Base-by-base conservation (phyloP, 1,140 invertebrate genomes). In the Aphelinus atriplicis region DNA sequence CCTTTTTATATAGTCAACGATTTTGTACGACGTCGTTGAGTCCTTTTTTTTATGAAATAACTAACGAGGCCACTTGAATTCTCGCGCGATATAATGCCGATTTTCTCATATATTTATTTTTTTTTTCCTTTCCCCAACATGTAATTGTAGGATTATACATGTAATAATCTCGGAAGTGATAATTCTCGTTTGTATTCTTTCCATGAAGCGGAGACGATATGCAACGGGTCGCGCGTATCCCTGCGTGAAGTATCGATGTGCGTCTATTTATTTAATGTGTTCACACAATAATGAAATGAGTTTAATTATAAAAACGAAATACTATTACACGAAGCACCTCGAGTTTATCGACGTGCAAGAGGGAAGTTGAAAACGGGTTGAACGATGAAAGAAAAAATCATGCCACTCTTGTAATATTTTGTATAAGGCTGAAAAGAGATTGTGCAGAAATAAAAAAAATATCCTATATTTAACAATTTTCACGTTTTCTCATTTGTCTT, bases 361-460 rank as follows among this genome's bases (percentile, higher is more conserved):
- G 3, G 45, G 50, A 7, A 53, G 45, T 65, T 62, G 51, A 63
- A 69, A 69, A 69, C 48, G 60, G 58, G 50, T 75, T 69, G 7
- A 10, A 60, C 5, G n/a, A 10, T 60, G 26, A 48, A 63, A 60
- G 48, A 53, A 73, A 57, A 67, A 61, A 73, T 63, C 45, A 50
- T 56, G 51, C 43, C 26, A 9, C 73, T 69, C 73, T 80, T 81
- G 79, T 83, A 85, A 82, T 80, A 80, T 84, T 83, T 83, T 82
- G 76, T 78, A 84, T 80, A 84, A 85, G 81, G 79, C 79, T 84
- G 80, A 85, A 80, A 60, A 79, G 80, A 79, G 80, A 55, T 77
- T 80, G 78, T 77, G 70, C 55, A 79, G 56, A 82, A 80, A 79
- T 78, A 80, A 82, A 81, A 75, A 79, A 76, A 81, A 71, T 65